These are phyloP conservation scores for Rhopalosiphum maidis DNA, from an alignment of 1,140 invertebrate species.

Conservation along the genomic window DNA sequence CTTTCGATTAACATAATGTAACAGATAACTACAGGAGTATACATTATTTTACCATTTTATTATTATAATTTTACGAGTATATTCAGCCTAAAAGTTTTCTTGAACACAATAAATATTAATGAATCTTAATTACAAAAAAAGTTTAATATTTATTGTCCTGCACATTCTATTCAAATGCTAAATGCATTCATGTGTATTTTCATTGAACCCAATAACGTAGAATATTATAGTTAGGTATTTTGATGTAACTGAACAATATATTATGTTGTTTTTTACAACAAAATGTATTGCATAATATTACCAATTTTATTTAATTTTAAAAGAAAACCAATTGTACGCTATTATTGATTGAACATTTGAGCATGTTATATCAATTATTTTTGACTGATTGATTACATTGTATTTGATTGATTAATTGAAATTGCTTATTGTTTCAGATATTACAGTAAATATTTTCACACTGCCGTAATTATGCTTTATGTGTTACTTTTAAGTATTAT, in stretches of 20 bases:
- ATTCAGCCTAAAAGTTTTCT: neutral
- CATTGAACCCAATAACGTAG: neutral
- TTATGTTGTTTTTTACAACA: neutral
- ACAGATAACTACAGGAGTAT: neutral
- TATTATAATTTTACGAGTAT: neutral
- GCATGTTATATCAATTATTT: neutral
- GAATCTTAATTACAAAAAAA: neutral
- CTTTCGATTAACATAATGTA: neutral
- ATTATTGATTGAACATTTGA: neutral
- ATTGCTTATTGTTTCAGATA: neutral
- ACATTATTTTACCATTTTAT: neutral
- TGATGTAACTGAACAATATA: neutral
- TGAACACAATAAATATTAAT: neutral
- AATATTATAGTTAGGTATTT: neutral
- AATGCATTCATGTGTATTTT: neutral
- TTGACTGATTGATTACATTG: neutral
- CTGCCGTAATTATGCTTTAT: neutral
- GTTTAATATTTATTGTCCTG: neutral
- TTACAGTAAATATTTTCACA: neutral
- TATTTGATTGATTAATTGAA: neutral
- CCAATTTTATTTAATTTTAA: neutral
- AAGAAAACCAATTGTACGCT: neutral
- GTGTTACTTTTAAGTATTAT: neutral
- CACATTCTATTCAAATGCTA: neutral
- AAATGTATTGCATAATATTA: neutral